A percentile compares a stretch with the other conserved stretches of the same genome.
Evolutionary conservation across 1,140 invertebrate genomes (phyloP).

Genomic region (Stegodyphus mimosarum): DNA sequence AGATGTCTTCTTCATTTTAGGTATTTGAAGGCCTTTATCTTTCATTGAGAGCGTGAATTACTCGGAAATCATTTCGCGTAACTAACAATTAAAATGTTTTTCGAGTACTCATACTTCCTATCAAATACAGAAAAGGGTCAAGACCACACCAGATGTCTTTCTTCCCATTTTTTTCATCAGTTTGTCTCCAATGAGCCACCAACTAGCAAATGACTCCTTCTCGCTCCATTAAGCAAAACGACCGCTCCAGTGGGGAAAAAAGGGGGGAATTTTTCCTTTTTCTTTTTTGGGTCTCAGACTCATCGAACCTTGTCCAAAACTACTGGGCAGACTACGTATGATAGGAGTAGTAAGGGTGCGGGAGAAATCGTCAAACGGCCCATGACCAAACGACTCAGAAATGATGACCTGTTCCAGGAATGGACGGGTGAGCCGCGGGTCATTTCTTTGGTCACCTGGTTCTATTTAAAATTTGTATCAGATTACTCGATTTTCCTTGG

Average conservation of each 20-base stretch:
- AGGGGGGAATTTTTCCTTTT: neutral
- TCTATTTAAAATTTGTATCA: neutral
- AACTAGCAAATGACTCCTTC: constrained; percentile 42
- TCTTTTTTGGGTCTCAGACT: neutral
- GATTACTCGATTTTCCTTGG: too few species aligned
- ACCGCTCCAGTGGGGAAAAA: neutral
- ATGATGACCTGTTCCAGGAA: constrained; percentile 27
- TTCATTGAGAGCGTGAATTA: too few species aligned
- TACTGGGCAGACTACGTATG: constrained; percentile 25
- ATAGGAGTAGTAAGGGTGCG: neutral
- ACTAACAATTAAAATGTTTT: too few species aligned
- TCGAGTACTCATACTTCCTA: neutral
- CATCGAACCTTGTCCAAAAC: constrained; percentile 41
- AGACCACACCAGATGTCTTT: constrained; percentile 12
- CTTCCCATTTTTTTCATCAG: neutral
- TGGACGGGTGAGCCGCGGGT: neutral
- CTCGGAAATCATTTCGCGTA: too few species aligned
- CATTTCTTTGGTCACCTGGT: constrained; percentile 40
- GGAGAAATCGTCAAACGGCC: neutral
- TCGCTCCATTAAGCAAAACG: constrained; percentile 49
- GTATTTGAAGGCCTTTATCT: too few species aligned
- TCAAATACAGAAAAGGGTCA: neutral
- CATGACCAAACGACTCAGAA: constrained; percentile 23
- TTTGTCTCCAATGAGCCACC: neutral
- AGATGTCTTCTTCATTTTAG: too few species aligned